Evolutionary conservation across 2,797 vertebrate genomes (phyloP).

Genomic region (Cheirogaleus major): DNA sequence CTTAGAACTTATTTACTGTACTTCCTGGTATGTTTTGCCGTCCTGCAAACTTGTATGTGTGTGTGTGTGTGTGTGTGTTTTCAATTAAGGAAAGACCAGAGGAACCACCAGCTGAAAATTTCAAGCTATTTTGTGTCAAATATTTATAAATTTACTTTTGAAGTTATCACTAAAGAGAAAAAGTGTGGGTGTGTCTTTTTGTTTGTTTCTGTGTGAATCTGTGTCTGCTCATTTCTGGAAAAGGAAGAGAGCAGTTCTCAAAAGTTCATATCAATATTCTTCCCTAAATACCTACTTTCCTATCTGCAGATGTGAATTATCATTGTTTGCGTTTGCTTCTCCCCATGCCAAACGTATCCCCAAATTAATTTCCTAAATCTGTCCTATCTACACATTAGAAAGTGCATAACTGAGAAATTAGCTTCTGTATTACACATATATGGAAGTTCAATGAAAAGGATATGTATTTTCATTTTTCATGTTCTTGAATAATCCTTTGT

Average conservation of each 20-base stretch:
- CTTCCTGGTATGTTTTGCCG: neutral
- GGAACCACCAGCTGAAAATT: neutral
- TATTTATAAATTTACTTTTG: conserved; percentile 18
- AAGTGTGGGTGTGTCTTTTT: neutral
- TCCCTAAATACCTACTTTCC: neutral
- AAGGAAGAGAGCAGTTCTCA: neutral
- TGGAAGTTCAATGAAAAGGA: neutral
- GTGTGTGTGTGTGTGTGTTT: neutral
- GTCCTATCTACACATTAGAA: neutral
- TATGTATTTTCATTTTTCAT: neutral
- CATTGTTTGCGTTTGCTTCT: neutral
- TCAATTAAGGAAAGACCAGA: neutral
- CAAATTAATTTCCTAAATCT: neutral
- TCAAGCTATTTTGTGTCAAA: neutral
- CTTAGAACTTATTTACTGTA: neutral
- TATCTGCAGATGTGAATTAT: neutral
- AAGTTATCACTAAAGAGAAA: neutral
- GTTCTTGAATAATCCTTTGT: neutral
- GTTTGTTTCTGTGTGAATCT: neutral
- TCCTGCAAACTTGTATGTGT: neutral
- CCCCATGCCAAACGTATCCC: neutral
- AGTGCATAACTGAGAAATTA: neutral
- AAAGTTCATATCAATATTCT: neutral
- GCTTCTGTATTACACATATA: neutral
- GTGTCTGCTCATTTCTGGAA: neutral